A percentile compares a stretch with the other conserved stretches of the same genome.
These are phyloP conservation scores for Halichoerus grypus DNA, from an alignment of 2,113 vertebrate genomes.

Conservation along the genomic window DNA sequence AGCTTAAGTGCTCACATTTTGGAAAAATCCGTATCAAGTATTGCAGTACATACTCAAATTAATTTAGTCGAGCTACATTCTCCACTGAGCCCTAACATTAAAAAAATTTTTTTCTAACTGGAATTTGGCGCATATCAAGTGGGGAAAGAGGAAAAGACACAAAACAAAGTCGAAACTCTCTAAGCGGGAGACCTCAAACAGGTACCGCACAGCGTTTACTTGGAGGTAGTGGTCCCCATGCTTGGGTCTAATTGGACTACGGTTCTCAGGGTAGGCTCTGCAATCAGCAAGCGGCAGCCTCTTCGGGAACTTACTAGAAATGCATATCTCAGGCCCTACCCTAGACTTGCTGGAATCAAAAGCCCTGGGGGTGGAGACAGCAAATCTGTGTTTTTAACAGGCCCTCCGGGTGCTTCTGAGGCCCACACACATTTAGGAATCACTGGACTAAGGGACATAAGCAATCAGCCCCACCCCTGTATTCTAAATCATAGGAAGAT, in stretches of 20 bases:
- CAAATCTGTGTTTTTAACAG: not conserved
- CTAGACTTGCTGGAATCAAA: not conserved
- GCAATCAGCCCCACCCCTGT: not conserved
- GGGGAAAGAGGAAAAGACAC: not conserved
- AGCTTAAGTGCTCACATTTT: constrained; percentile 59
- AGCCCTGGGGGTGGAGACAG: not conserved
- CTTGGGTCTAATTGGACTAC: not conserved
- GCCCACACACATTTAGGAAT: not conserved
- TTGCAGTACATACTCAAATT: constrained; percentile 42
- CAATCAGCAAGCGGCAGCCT: not conserved
- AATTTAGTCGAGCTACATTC: constrained; percentile 35
- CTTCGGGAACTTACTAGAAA: not conserved
- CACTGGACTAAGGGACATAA: not conserved
- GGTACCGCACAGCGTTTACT: not conserved
- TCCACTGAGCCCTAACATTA: constrained; percentile 32
- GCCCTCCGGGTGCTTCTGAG: not conserved
- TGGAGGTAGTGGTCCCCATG: not conserved
- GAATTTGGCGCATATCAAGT: not conserved
- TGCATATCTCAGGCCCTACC: not conserved
- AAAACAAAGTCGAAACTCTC: not conserved
- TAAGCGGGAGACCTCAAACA: not conserved
- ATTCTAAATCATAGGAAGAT: not conserved
- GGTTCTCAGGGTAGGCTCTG: not conserved
- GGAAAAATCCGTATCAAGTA: constrained; percentile 52
- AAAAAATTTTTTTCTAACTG: not conserved